Evolutionary conservation across 2,113 vertebrate genomes (phyloP).

Genomic region (Prionailurus bengalensis): DNA sequence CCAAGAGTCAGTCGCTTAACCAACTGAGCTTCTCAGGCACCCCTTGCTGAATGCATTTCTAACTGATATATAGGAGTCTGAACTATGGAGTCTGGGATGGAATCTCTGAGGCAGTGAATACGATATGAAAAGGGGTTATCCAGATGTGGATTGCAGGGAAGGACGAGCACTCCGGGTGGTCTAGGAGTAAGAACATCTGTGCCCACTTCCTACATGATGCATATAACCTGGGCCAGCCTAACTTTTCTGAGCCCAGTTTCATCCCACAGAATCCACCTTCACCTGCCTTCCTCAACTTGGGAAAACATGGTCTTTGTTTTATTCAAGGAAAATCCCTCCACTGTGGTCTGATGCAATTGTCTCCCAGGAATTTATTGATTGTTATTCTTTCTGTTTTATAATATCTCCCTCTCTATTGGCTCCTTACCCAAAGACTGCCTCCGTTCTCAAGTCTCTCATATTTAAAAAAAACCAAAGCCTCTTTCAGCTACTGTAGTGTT

Average conservation of each 20-base stretch:
- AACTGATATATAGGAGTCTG: background rate
- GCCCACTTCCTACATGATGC: background rate
- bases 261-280: background rate
- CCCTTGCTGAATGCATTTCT: background rate
- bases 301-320: background rate
- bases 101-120: background rate
- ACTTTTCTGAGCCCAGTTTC: background rate
- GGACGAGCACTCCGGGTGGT: background rate
- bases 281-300: background rate
- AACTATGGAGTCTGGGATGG: background rate
- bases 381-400: background rate
- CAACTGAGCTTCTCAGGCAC: no score
- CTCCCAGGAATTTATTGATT: background rate
- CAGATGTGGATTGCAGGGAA: background rate
- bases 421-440: background rate
- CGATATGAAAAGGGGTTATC: background rate
- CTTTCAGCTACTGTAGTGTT: background rate
- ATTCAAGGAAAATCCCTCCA: background rate
- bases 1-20: no score
- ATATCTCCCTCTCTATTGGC: background rate
- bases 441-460: background rate
- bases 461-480: background rate
- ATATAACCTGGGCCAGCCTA: background rate
- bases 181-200: background rate
- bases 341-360: background rate